A percentile compares a stretch with the other conserved stretches of the same genome.
Conservation (phyloP, 2,888 invertebrate species). For the Sesia apiformis region DNA sequence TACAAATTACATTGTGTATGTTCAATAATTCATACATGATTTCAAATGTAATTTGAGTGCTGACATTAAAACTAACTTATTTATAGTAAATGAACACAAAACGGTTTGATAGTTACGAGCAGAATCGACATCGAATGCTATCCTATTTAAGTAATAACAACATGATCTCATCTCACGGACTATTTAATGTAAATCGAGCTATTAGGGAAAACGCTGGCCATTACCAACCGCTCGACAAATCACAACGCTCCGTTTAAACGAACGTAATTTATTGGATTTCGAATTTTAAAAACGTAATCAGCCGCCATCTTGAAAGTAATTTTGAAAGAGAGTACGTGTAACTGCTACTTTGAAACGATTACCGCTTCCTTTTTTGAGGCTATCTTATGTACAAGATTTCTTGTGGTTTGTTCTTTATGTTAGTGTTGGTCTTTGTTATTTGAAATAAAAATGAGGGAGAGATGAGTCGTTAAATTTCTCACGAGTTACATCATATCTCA, state of each 20-base stretch:
- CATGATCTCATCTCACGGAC: constrained; percentile 61
- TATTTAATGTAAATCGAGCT: constrained; percentile 70
- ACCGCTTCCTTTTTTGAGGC: constrained; percentile 31
- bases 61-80: no score
- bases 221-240: constrained; percentile 49
- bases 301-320: constrained; percentile 57
- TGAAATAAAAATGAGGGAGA: no score
- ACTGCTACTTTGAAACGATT: constrained; percentile 30
- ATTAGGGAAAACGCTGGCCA: constrained; percentile 49
- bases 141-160: constrained; percentile 33
- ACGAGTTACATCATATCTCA: no score
- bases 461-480: no score
- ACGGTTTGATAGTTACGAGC: constrained; percentile 1
- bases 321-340: constrained; percentile 47
- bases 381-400: constrained; percentile 7
- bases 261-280: constrained; percentile 61
- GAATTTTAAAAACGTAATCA: constrained; percentile 56
- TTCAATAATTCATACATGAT: no score
- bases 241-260: constrained; percentile 42
- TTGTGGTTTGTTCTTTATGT: constrained; percentile 3
- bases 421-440: background rate
- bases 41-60: no score
- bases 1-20: no score
- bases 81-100: no score
- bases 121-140: constrained; percentile 40